Conservation (phyloP, 2,888 invertebrate genomes). For the Drosophila hawaiiensis region DNA sequence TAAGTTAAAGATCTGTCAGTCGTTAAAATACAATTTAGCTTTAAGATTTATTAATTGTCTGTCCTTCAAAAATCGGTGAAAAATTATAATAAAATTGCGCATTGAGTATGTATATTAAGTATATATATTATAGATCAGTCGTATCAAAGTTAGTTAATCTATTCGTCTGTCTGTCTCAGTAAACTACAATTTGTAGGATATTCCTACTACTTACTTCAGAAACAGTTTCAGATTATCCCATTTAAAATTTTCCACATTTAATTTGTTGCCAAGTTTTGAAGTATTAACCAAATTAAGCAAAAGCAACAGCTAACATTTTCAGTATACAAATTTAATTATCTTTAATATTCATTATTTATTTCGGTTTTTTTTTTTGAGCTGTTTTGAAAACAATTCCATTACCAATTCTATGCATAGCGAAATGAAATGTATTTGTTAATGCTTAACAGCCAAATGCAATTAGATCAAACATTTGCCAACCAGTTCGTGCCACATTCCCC, state of each 20-base stretch:
- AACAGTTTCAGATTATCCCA: not conserved
- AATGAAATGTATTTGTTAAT: not conserved
- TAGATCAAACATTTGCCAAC: not conserved
- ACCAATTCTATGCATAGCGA: not conserved
- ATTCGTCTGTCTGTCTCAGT: no score
- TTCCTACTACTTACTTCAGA: not conserved
- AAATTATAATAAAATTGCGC: not conserved
- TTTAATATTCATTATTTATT: not conserved
- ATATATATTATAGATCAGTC: not conserved
- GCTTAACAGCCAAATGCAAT: slow-evolving; percentile 4
- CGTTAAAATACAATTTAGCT: not conserved
- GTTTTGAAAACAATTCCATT: not conserved
- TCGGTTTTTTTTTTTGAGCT: not conserved
- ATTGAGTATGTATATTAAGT: no score
- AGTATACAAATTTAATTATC: not conserved
- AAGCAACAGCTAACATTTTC: not conserved
- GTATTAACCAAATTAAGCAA: not conserved
- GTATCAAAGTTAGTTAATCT: not conserved
- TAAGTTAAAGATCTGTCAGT: not conserved
- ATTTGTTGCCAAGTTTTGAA: not conserved
- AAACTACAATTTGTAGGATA: not conserved
- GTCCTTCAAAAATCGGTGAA: not conserved
- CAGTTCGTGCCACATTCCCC: not conserved
- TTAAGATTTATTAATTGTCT: not conserved
- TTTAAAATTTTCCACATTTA: not conserved